Evolutionary conservation across 2,888 invertebrate species (phyloP), one percentile per base, ranked within the genome.

Genomic region (Creontiades dilutus): DNA sequence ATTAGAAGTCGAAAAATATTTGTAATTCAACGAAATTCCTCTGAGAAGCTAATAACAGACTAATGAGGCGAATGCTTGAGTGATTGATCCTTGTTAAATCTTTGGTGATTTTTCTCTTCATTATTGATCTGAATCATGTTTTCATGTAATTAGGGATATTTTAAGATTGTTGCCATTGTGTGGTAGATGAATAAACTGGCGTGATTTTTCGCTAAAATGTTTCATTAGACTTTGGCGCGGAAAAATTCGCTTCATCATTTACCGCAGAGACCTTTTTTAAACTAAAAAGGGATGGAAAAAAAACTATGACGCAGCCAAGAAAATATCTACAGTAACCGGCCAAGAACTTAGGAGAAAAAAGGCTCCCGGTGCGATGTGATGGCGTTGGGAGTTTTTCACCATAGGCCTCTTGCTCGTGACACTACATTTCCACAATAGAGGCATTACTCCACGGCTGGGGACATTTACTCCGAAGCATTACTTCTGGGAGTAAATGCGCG

Each of bases 401-500:
- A 52, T 82, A 61, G 88, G 88, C 88, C 88, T 88, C 19, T 37
- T 88, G 88, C 88, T 88, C 28, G 78, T 88, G 88, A 88, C 88
- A 80, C 88, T 88, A 88, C 88, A 88, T 88, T 88, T 88, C 88
- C 88, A 88, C 88, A 88, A 88, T 88, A 88, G 78, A 88, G 88
- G 55, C 88, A 88, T 88, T 88, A 88, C 78, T 88, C 80, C 88
- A 88, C 5, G 16, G 85, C 55, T 52, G 12, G 88, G 80, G 88
- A 88, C 88, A 88, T 88, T 86, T 88, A 55, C 88, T 55, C 88
- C 47, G 76, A 9, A 61, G 80, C 86, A 86, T 86, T 86, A 86
- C 37, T 68, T 46, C 61, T 57, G 37, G 46, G 61, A 55, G 55
- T 57, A 61, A 85, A 85, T 61, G 57, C 28, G n/a, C 85, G 19